Evolutionary conservation across 2,888 invertebrate species (phyloP), one percentile per base, ranked within the genome.

Genomic region (Candidula unifasciata): DNA sequence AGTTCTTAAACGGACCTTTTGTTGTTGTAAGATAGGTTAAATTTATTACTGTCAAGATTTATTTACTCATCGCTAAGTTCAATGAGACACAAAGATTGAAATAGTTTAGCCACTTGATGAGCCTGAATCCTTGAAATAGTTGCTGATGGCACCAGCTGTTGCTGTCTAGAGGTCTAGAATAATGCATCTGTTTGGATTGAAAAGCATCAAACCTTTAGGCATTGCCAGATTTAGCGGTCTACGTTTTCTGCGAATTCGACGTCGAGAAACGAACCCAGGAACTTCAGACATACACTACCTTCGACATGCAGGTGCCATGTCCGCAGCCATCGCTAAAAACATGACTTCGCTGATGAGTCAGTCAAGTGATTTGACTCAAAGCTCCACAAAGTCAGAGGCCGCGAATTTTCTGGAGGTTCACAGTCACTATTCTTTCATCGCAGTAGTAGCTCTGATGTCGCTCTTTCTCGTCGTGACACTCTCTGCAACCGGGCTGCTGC

Each of bases 391-490:
- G 6, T 73, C 82, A 1, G 57, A 66, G 13, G 18, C 73, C 6
- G 0, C 57, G 18, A 27, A 74, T 16, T 82, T 71, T 57, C 37
- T 77, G 18, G 74, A 66, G 44, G 68, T 64, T 33, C 87, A 87
- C 82, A 35, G 66, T 27, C 87, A 87, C 37, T 86, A 85, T 77
- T 87, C 86, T 30, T 83, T 88, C 84, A 87, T 88, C 77, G 90
- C 89, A 10, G 90, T 92, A 10, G 68, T 92, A 3, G 89, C 90
- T 8, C 89, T 92, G 16, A 89, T 91, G 83, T 89, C 90, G n/a
- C 87, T 93, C 27, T 92, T 93, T 79, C 87, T 92, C 73, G 89
- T 90, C 68, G 87, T 93, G 27, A 92, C 92, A 3, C 66, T 93
- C 21, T 87, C 90, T 0, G 87, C 92, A 21, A 91, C 92, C 0